phyloP scores from a whole-genome alignment of 2,113 vertebrate genomes.

The Actenoides lindsayi region DNA sequence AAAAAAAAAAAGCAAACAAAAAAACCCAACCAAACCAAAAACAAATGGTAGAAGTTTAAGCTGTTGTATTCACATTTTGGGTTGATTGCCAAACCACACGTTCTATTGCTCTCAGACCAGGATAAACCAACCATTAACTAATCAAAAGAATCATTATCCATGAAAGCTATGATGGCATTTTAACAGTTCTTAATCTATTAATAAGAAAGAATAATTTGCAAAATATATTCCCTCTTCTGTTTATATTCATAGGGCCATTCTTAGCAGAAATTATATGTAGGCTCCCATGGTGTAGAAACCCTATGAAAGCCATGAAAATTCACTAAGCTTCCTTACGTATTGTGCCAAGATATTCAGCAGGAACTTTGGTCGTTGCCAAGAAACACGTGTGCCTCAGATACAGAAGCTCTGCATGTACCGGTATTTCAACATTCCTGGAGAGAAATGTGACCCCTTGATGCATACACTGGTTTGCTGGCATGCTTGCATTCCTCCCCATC shows the following conservation, averaged over 20 bases:
- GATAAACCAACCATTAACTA: constrained; percentile 70
- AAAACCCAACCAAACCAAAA: not conserved
- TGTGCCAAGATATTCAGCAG: constrained; percentile 60
- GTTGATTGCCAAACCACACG: constrained; percentile 66
- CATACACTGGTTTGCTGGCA: constrained; percentile 54
- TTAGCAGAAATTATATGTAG: constrained; percentile 63
- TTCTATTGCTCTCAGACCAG: constrained; percentile 71
- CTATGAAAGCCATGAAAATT: constrained; percentile 66
- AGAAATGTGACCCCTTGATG: constrained; percentile 70
- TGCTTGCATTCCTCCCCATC: constrained; percentile 49
- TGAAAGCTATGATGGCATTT: constrained; percentile 66
- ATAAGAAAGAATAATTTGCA: constrained; percentile 68
- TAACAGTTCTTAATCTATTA: constrained; percentile 71
- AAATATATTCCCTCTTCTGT: constrained; percentile 68
- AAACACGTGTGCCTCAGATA: constrained; percentile 66
- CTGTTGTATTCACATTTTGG: constrained; percentile 42
- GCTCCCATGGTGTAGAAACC: constrained; percentile 54
- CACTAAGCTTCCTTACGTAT: constrained; percentile 51
- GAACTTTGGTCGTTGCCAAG: constrained; percentile 63
- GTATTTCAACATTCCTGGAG: constrained; percentile 66
- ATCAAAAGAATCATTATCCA: constrained; percentile 65
- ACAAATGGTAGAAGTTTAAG: constrained; percentile 56
- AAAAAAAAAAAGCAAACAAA: not conserved
- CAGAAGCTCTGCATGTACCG: constrained; percentile 55
- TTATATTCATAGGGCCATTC: constrained; percentile 55